Evolutionary conservation across 2,113 vertebrate genomes (phyloP).

Genomic region (Microtus oregoni): DNA sequence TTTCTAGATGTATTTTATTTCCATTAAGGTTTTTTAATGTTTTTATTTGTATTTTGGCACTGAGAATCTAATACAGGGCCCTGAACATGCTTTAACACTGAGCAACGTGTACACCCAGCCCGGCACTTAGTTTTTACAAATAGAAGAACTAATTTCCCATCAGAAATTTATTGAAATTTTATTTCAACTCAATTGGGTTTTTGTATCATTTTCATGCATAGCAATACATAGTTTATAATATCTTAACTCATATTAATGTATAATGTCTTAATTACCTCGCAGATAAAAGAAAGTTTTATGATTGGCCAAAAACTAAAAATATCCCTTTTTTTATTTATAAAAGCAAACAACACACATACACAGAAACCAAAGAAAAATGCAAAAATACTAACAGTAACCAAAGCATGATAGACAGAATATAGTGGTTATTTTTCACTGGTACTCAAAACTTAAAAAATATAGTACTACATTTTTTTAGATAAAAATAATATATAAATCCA

Average conservation of each 20-base stretch:
- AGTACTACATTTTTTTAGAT: not conserved
- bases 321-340: conserved; percentile 16
- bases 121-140: not conserved
- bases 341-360: conserved; percentile 5
- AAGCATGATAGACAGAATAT: not conserved
- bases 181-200: conserved; percentile 6
- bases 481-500: not conserved
- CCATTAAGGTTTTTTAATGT: not conserved
- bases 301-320: not conserved
- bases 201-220: not conserved
- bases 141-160: not conserved
- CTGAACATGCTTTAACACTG: not conserved
- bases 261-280: not conserved
- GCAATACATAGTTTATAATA: not conserved
- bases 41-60: not conserved
- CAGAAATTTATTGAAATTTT: not conserved
- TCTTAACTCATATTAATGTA: not conserved
- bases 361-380: not conserved
- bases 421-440: not conserved
- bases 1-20: not conserved
- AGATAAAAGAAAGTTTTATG: conserved; percentile 1
- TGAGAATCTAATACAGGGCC: not conserved
- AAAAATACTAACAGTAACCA: not conserved
- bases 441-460: not conserved
- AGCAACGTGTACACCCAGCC: not conserved